Evolutionary conservation across 2,797 vertebrate genomes (phyloP).

Genomic region (Alauda arvensis): DNA sequence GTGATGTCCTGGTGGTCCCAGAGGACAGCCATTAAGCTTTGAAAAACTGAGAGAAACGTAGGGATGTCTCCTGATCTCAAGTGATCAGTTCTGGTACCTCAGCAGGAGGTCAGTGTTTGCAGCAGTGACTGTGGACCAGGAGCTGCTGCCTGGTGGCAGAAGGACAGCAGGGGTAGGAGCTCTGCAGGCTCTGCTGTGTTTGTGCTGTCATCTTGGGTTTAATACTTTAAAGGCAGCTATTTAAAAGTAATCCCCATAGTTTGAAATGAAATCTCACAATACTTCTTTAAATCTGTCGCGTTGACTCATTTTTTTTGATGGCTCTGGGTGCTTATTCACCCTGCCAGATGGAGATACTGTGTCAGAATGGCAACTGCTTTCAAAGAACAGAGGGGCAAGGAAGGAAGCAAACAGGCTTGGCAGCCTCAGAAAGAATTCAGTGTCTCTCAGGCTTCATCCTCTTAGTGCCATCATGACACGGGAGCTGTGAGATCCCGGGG

Average conservation of each 20-base stretch:
- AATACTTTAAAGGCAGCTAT: slow-evolving; percentile 16
- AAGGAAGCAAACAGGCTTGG: slow-evolving; percentile 60
- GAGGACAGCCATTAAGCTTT: background rate
- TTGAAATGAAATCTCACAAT: slow-evolving; percentile 29
- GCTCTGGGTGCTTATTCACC: slow-evolving; percentile 63
- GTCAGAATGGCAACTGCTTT: slow-evolving; percentile 61
- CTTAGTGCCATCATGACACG: slow-evolving; percentile 1
- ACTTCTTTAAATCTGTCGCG: slow-evolving; percentile 48
- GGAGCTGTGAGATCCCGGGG: background rate
- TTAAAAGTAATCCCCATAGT: slow-evolving; percentile 37
- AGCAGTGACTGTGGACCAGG: background rate
- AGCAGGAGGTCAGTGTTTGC: fast-evolving
- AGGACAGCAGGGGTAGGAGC: background rate
- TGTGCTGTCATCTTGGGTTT: background rate
- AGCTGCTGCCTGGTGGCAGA: background rate
- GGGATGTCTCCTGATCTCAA: background rate
- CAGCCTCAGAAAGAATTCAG: slow-evolving; percentile 41
- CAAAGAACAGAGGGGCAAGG: slow-evolving; percentile 65
- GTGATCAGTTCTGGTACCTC: background rate
- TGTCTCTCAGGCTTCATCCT: slow-evolving; percentile 61
- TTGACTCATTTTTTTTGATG: slow-evolving; percentile 49
- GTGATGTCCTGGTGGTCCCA: background rate
- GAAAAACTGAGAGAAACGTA: background rate
- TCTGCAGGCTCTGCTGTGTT: background rate
- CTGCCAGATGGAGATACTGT: slow-evolving; percentile 68